Evolutionary conservation across 2,888 invertebrate species (phyloP), one percentile per base, ranked within the genome.

Genomic region (Euphydryas editha): DNA sequence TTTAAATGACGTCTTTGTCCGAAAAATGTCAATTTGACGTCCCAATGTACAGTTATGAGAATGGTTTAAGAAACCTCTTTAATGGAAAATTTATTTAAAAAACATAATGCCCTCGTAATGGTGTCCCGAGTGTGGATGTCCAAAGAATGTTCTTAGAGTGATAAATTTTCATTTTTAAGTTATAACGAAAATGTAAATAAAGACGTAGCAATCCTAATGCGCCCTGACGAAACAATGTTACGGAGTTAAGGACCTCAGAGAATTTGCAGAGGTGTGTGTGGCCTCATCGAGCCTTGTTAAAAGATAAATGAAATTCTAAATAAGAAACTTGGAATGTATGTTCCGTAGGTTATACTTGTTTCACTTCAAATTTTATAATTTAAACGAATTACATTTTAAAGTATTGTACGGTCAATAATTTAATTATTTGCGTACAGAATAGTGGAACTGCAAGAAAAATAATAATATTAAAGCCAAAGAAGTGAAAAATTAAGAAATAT

Each of bases 121-220:
- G 55, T 18, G 21, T 24, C 18, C 42, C 56, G 47, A 65, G 59
- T 59, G 62, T 24, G 49, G 49, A 51, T 51, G 49, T 24, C 47
- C 73, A 71, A 69, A 61, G 59, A 73, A 73, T 71, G 67, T 67
- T 61, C 62, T 55, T 44, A 55, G 59, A 69, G 68, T 72, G 72
- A 81, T 83, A 84, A 83, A 81, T 73, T 81, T 70, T 69, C 64
- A 78, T 75, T 81, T 82, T 82, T 79, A 78, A 74, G 75, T 73
- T 64, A 64, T 72, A 74, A 72, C 74, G 70, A 71, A 74, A 76
- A 81, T 78, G 78, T 73, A 79, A 81, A 81, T 81, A 80, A 81
- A 84, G 79, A 72, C 76, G 75, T 81, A 80, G 74, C 71, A 70
- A 74, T 77, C 76, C 77, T 79, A 80, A 77, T 70, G 76, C 71